Evolutionary conservation across 2,113 vertebrate genomes (phyloP), one percentile per base, ranked within the genome.

Genomic region (Artemisiospiza belli): DNA sequence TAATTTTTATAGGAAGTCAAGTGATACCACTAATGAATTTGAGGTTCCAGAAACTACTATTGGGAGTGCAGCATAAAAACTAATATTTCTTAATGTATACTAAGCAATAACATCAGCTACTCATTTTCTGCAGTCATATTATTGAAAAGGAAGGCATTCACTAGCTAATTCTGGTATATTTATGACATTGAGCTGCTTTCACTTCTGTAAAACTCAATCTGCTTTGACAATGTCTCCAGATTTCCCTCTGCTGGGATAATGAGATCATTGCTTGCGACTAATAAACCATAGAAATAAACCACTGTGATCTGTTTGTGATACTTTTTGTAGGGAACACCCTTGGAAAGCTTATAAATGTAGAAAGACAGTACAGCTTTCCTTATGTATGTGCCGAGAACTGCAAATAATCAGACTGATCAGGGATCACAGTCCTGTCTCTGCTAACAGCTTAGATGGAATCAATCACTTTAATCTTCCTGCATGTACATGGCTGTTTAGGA

Each of bases 221-320:
- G 49, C 43, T 58, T 83, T 86, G 39, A 83, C 68, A 85, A n/a
- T 44, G 84, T 70, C 78, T 96, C 83, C 70, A 95, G 83, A 88
- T 73, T 89, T 95, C 92, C 94, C 89, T 94, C 96, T 96, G 63
- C 87, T 94, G 93, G 86, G 41, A 46, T 41, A 58, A 70, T 9
- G 35, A 27, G 14, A 57, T 54, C 49, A 70, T n/a, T 91, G 54
- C 75, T 90, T 7, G 22, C 5, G 20, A 84, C 68, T 86, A 92
- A 54, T 9, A 57, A 78, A 62, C 18, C 35, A 31, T 33, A 87
- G 72, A 86, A 94, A 54, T 8, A 57, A 76, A 69, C 22, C 20
- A 31, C 17, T 15, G 18, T 7, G 10, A 18, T 68, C 28, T 43
- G 3, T 44, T 57, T 47, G 35, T 0, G 0, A 12, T 5, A 67